Evolutionary conservation across 2,113 vertebrate species (phyloP).

Genomic region (Solea senegalensis): DNA sequence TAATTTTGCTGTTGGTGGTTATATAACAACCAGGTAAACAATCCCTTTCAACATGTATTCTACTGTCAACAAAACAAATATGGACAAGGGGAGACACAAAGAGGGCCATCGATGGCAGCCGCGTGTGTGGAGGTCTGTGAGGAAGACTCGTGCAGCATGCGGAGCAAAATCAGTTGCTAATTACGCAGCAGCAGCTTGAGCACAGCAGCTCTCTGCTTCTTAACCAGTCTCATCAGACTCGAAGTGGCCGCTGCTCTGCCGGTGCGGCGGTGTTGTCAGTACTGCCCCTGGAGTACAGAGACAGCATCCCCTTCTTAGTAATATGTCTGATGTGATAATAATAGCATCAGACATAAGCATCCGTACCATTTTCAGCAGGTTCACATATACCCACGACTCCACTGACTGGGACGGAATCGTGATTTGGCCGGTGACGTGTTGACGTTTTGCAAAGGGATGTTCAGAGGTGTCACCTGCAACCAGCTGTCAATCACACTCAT

Average conservation of each 20-base stretch:
- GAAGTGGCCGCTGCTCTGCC: background rate
- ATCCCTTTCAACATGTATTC: constrained; percentile 25
- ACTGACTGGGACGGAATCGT: no score
- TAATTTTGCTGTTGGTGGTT: constrained; percentile 53
- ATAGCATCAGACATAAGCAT: no score
- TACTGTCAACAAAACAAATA: background rate
- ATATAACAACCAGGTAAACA: constrained; percentile 29
- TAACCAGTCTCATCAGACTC: background rate
- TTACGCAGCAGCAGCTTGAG: background rate
- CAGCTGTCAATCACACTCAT: no score
- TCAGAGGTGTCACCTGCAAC: no score
- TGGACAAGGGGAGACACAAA: constrained; percentile 17
- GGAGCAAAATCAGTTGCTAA: background rate
- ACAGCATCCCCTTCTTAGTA: background rate
- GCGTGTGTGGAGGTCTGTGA: background rate
- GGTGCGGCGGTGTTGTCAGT: background rate
- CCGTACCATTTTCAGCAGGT: no score
- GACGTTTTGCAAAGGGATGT: no score
- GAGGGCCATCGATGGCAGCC: background rate
- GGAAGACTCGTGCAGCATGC: background rate
- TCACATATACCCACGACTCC: no score
- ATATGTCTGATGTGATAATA: background rate
- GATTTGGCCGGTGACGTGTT: no score
- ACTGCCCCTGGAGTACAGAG: background rate
- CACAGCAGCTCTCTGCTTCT: background rate